phyloP scores from a whole-genome alignment of 1,140 invertebrate genomes.

The Macrocentrus cingulum region DNA sequence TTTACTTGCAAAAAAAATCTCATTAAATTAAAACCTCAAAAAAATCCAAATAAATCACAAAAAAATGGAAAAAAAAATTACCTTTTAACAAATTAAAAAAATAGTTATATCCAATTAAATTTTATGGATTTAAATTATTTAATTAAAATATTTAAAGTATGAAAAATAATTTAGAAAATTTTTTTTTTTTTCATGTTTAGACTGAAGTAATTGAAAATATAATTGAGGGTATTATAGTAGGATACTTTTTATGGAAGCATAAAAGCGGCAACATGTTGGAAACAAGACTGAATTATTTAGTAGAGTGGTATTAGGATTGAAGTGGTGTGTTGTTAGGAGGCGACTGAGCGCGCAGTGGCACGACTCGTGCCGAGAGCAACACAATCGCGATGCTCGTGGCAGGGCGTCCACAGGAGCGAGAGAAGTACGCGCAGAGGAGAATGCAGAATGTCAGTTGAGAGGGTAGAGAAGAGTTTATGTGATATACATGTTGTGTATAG shows the following conservation, averaged over 20 bases:
- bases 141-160: too few relatives aligned
- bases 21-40: too few relatives aligned
- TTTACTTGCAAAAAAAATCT: too few relatives aligned
- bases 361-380: conserved; percentile 9
- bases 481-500: not conserved
- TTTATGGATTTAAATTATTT: too few relatives aligned
- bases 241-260: too few relatives aligned
- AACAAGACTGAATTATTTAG: conserved; percentile 6
- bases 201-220: not conserved
- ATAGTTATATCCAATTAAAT: too few relatives aligned
- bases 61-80: too few relatives aligned
- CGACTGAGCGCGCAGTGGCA: conserved; percentile 8
- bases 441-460: not conserved
- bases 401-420: not conserved
- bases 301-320: not conserved
- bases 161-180: too few relatives aligned
- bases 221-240: too few relatives aligned
- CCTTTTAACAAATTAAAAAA: too few relatives aligned
- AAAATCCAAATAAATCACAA: too few relatives aligned
- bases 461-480: not conserved
- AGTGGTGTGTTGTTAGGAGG: conserved; percentile 16
- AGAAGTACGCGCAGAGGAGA: not conserved
- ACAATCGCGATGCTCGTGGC: not conserved
- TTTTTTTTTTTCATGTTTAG: not conserved
- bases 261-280: too few relatives aligned